phyloP scores from a whole-genome alignment of 2,888 invertebrate species.

The Ypsolopha sequella region DNA sequence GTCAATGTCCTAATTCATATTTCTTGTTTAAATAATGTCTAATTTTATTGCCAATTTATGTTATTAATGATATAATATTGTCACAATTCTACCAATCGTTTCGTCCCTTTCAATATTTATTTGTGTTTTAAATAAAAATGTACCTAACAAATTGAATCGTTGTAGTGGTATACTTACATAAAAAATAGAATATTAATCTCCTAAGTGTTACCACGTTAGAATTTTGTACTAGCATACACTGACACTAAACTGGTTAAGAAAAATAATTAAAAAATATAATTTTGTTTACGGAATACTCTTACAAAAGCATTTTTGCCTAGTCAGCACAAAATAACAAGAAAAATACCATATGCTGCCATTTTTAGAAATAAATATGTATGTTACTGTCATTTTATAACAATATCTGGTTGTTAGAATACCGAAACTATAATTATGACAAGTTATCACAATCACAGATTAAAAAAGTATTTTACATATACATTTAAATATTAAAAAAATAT shows the following conservation, averaged over 20 bases:
- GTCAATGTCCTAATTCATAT: too few relatives aligned
- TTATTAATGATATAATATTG: not conserved
- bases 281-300: conserved; percentile 5
- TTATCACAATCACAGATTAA: conserved; percentile 1
- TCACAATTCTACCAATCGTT: not conserved
- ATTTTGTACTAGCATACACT: conserved; percentile 4
- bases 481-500: conserved; percentile 7
- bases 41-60: not conserved
- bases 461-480: not conserved
- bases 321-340: conserved; percentile 11
- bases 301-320: conserved; percentile 11
- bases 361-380: conserved; percentile 4
- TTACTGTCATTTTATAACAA: conserved; percentile 5
- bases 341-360: conserved; percentile 17
- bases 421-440: not conserved
- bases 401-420: conserved; percentile 3
- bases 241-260: not conserved
- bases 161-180: not conserved
- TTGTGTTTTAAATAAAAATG: not conserved
- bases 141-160: not conserved
- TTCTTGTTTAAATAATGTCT: too few relatives aligned
- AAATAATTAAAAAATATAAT: not conserved
- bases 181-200: conserved; percentile 6
- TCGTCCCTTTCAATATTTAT: not conserved
- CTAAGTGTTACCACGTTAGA: conserved; percentile 19